These are phyloP conservation scores for Calliphora vicina DNA, from an alignment of 1,140 invertebrate species.

Conservation along the genomic window DNA sequence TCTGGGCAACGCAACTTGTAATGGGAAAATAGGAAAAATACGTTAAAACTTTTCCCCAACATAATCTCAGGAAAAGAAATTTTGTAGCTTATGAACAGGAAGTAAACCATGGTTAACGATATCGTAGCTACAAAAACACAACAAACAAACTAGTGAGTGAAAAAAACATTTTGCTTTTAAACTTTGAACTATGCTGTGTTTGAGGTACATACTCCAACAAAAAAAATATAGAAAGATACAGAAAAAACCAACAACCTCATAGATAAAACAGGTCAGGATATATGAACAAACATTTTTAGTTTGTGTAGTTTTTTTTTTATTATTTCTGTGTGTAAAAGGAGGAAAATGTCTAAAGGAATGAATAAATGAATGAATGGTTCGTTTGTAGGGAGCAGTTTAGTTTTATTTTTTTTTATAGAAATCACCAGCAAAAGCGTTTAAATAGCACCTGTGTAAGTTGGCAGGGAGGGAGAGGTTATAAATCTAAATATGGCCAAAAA, in stretches of 20 bases:
- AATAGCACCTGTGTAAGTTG: background rate
- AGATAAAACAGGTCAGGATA: slow-evolving; percentile 10
- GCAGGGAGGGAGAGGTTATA: background rate
- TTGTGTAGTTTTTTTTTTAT: too few species aligned
- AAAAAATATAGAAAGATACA: background rate
- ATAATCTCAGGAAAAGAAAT: background rate
- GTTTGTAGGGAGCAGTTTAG: background rate
- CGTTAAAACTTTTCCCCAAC: background rate
- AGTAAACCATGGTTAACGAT: background rate
- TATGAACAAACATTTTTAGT: background rate
- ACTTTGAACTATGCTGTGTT: background rate
- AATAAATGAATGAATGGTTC: background rate
- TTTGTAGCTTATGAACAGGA: background rate
- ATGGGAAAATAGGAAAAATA: background rate
- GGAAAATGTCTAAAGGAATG: background rate
- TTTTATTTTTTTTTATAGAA: too few species aligned
- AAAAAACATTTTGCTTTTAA: background rate
- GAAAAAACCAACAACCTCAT: background rate
- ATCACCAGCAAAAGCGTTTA: background rate
- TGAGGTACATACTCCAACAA: background rate
- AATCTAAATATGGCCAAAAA: background rate
- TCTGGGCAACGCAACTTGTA: too few species aligned
- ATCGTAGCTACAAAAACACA: background rate
- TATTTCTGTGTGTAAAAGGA: too few species aligned
- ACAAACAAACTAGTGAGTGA: too few species aligned